phyloP scores from a whole-genome alignment of 2,113 vertebrate genomes.

The Fulica atra region DNA sequence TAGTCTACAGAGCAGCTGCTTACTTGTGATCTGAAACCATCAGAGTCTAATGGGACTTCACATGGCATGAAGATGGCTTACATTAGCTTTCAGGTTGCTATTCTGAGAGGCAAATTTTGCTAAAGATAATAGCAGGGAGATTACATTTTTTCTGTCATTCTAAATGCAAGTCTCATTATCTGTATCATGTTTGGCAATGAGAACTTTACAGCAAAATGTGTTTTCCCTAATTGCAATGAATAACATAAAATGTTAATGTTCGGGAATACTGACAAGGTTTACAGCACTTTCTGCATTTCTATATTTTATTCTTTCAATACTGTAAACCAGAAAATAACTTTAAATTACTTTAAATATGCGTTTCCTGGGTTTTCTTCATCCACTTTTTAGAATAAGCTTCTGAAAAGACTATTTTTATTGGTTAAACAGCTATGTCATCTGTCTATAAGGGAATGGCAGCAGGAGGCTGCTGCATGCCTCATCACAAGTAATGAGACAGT shows the following conservation, averaged over 20 bases:
- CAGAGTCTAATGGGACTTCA: conserved; percentile 76
- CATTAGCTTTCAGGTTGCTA: conserved; percentile 82
- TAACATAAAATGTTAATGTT: conserved; percentile 47
- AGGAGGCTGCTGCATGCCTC: conserved; percentile 71
- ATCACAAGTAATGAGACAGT: conserved; percentile 79
- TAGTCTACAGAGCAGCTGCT: conserved; percentile 72
- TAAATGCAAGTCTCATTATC: conserved; percentile 77
- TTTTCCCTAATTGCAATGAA: conserved; percentile 77
- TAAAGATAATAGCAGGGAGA: conserved; percentile 76
- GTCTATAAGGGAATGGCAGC: conserved; percentile 79
- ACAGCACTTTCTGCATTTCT: conserved; percentile 54
- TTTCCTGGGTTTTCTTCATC: conserved; percentile 59
- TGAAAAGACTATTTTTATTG: conserved; percentile 74
- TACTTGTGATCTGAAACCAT: conserved; percentile 78
- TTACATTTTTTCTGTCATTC: conserved; percentile 77
- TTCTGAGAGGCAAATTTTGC: conserved; percentile 77
- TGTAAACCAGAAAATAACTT: conserved; percentile 62
- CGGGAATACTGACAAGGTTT: conserved; percentile 52
- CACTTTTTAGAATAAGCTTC: conserved; percentile 75
- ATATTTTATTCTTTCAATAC: conserved; percentile 31
- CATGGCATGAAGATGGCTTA: conserved; percentile 75
- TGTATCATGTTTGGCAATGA: conserved; percentile 74
- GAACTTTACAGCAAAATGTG: conserved; percentile 72
- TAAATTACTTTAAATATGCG: conserved; percentile 56
- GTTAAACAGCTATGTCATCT: conserved; percentile 78